Conservation (phyloP, 1,140 invertebrate species). For the Macrobrachium rosenbergii region DNA sequence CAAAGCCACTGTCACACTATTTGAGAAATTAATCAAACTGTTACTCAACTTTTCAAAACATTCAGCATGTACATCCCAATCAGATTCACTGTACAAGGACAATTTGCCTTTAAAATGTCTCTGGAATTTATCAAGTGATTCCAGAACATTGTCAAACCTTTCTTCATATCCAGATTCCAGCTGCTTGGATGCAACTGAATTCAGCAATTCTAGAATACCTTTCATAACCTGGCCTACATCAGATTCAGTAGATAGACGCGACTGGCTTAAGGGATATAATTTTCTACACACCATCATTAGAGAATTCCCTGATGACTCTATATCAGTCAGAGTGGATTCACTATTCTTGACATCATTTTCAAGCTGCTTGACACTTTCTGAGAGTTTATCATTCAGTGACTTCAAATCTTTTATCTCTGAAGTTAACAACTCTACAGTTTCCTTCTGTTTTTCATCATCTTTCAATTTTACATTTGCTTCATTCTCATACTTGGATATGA, state of each 20-base stretch:
- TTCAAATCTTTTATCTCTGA: slow-evolving; percentile 64
- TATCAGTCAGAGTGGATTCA: slow-evolving; percentile 4
- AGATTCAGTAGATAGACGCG: neutral
- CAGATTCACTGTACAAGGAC: neutral
- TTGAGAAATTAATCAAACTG: neutral
- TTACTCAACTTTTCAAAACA: slow-evolving; percentile 8
- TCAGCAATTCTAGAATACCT: neutral
- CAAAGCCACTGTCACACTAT: neutral
- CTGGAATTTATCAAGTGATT: slow-evolving; percentile 12
- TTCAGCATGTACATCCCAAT: neutral
- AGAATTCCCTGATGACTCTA: slow-evolving; percentile 19
- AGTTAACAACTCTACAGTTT: slow-evolving; percentile 52
- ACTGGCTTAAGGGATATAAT: slow-evolving; percentile 36
- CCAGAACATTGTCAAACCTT: neutral
- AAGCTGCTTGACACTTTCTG: slow-evolving; percentile 66
- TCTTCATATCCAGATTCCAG: neutral
- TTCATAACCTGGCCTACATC: slow-evolving; percentile 4
- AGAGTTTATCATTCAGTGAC: slow-evolving; percentile 32
- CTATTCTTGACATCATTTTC: slow-evolving; percentile 2
- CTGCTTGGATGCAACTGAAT: slow-evolving; percentile 8
- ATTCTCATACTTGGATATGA: neutral
- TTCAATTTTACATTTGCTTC: slow-evolving; percentile 1
- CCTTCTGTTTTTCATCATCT: slow-evolving; percentile 8
- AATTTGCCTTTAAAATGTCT: slow-evolving; percentile 2
- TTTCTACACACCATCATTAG: neutral